Base-by-base conservation (phyloP, 2,113 vertebrate species). In the Paradisaea rubra region DNA sequence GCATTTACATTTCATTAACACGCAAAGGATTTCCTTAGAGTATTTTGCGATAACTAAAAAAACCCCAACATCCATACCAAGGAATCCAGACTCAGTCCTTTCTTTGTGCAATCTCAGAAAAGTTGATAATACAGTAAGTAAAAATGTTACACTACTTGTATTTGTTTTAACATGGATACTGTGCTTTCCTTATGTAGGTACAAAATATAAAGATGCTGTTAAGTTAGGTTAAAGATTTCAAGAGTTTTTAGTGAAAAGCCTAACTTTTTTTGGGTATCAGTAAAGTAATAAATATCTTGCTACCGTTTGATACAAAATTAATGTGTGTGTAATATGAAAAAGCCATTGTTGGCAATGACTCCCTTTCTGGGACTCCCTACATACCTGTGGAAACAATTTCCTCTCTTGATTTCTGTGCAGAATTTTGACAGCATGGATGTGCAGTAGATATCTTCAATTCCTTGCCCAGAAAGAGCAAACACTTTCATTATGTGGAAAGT, bases 41-140 rank as follows among this genome's bases (percentile, higher is more conserved):
- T 74, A 33, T 72, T 76, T 49, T 53, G 17, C 33, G 28, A 73
- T 21, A 63, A 57, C 21, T 15, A n/a, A 59, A 42, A 33, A 45
- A 22, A 4, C 8, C 4, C 0, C 1, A 60, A n/a, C 2, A 5
- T 28, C 2, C 10, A 80, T 23, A 7, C 4, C 20, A 64, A 60
- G 30, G 33, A 89, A 83, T 37, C 11, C 30, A 72, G 47, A 60
- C 7, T 11, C 8, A 61, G 7, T n/a, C 8, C 6, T 69, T 81
- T 27, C 14, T 64, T 80, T 88, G 8, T 66, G 27, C 13, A 70
- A 10, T 35, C 37, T 72, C 35, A 73, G 31, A 7, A 89, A 9
- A 69, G 39, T 6, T 49, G 77, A n/a, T 42, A n/a, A 47, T 39
- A 53, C 5, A 57, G 5, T 24, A 49, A 65, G 9, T 57, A 65